A percentile compares a stretch with the other conserved stretches of the same genome.
Evolutionary conservation across 2,113 vertebrate species (phyloP).

Genomic region (Hypomesus transpacificus): DNA sequence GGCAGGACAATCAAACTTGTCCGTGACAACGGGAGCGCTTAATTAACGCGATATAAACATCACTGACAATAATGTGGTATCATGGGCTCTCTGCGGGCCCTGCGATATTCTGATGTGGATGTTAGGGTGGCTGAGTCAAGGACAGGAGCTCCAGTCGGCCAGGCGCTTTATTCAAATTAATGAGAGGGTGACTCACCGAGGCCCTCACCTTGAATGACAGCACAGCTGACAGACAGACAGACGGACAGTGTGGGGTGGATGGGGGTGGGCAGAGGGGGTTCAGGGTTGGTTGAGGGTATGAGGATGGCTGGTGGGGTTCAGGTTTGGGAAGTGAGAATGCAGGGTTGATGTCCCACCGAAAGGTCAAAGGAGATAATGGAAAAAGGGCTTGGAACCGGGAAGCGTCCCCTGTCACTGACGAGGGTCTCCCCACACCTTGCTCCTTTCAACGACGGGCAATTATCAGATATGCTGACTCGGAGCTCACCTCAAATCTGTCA

Average conservation of each 20-base stretch:
- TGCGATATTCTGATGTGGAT: not conserved
- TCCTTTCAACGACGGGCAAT: constrained; percentile 46
- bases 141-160: constrained; percentile 8
- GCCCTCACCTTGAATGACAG: constrained; percentile 2
- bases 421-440: not conserved
- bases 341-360: constrained; percentile 26
- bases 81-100: no score
- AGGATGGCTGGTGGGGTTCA: not conserved
- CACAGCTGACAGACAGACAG: not conserved
- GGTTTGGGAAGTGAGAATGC: not conserved
- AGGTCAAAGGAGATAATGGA: constrained; percentile 41
- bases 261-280: not conserved
- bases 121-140: constrained; percentile 1
- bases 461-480: constrained; percentile 54
- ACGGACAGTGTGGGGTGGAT: not conserved
- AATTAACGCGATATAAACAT: no score
- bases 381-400: constrained; percentile 28
- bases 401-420: constrained; percentile 1
- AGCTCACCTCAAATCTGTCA: constrained; percentile 40
- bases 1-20: not conserved
- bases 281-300: constrained; percentile 1
- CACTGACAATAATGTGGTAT: no score
- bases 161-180: constrained; percentile 39
- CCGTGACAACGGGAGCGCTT: not conserved
- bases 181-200: constrained; percentile 26